Evolutionary conservation across 2,888 invertebrate genomes (phyloP), one percentile per base, ranked within the genome.

Genomic region (Noctua fimbriata): DNA sequence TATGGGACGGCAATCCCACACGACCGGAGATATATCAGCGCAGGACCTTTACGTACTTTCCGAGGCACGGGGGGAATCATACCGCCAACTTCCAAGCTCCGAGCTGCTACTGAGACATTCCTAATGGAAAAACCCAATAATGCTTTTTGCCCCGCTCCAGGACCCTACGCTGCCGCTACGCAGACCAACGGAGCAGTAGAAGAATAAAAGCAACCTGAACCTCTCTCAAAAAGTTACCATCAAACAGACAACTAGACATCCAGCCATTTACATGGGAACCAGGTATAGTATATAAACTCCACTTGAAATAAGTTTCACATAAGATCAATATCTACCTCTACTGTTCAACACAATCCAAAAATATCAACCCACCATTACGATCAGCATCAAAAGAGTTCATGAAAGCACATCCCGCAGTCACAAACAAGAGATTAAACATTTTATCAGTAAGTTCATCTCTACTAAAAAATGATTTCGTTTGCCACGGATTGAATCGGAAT

Each of bases 401-500:
- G 92, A 91, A 90, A 85, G 89, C 86, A 89, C 83, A 90, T 90
- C 91, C 93, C 90, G 91, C 92, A 93, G 93, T 93, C 91, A 92
- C 92, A 94, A 94, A 94, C 94, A 94, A 93, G 90, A 93, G 93
- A 94, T 94, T 93, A 92, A 84, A 83, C 90, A 89, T 90, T 90
- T 94, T 96, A 96, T 96, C 95, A 93, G 89, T 87, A 90, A 93
- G 91, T 93, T 93, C 93, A 96, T 96, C 95, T 94, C 88, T 93
- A 92, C 90, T 90, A 95, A 95, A 94, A 96, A 95, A 94, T 94
- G 94, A 95, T 95, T 96, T 94, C 94, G 93, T 94, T 95, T 94
- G 93, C 93, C 92, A 90, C 91, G 93, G 95, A 96, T 96, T 94
- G 95, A 95, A 96, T 95, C 92, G 94, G 92, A 96, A 96, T 96